Conservation (phyloP, 1,140 invertebrate species). For the Drosophila kurseongensis region DNA sequence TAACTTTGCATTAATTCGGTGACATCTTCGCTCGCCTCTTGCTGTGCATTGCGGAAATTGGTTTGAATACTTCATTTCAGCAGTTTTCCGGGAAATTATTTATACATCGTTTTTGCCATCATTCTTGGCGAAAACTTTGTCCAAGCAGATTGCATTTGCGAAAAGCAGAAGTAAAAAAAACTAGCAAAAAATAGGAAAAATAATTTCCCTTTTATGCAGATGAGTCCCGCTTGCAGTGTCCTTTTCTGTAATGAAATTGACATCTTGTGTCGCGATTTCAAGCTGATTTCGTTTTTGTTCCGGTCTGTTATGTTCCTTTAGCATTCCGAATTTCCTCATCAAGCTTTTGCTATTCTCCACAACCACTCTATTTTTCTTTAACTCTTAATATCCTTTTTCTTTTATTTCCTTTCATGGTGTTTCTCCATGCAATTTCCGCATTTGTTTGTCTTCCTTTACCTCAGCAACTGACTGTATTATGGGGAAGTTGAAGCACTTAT, state of each 20-base stretch:
- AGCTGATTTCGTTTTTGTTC: slow-evolving; percentile 65
- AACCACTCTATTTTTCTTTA: neutral
- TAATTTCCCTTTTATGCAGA: slow-evolving; percentile 83
- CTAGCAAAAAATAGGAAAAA: slow-evolving; percentile 51
- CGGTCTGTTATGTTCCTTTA: slow-evolving; percentile 21
- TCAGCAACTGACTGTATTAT: neutral
- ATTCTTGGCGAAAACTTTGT: slow-evolving; percentile 59
- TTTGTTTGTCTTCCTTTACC: slow-evolving; percentile 31
- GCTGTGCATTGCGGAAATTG: slow-evolving; percentile 62
- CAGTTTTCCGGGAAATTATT: slow-evolving; percentile 50
- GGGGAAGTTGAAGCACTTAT: neutral
- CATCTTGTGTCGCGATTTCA: slow-evolving; percentile 74
- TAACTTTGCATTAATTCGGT: slow-evolving; percentile 43
- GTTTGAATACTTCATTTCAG: slow-evolving; percentile 76
- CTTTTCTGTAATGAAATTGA: slow-evolving; percentile 75
- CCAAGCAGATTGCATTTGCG: slow-evolving; percentile 65
- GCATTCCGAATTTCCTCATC: slow-evolving; percentile 51
- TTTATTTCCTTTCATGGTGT: slow-evolving; percentile 1
- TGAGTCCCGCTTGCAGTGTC: slow-evolving; percentile 52
- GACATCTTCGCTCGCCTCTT: slow-evolving; percentile 10
- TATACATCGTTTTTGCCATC: slow-evolving; percentile 37
- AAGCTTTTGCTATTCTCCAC: slow-evolving; percentile 10
- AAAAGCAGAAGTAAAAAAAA: slow-evolving; percentile 10
- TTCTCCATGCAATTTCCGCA: slow-evolving; percentile 71
- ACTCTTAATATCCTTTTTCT: slow-evolving; percentile 3